Percentiles rank a stretch among this genome's conserved stretches.
These are phyloP conservation scores for Cherax quadricarinatus DNA, from an alignment of 1,140 invertebrate genomes.

Conservation along the genomic window DNA sequence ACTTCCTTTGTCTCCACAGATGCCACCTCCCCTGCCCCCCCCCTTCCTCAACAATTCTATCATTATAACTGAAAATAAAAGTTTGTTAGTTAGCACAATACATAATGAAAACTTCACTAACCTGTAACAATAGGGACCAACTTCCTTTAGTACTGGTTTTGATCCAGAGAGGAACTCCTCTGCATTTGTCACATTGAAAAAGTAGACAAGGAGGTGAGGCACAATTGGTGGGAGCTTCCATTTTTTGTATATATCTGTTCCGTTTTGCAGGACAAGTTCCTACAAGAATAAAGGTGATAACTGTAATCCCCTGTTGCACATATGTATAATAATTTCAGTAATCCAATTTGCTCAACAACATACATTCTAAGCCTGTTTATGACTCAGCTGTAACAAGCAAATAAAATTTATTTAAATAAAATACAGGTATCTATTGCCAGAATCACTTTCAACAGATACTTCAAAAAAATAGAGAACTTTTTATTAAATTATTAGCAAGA, in stretches of 20 bases:
- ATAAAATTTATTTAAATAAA: neutral
- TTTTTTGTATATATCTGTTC: conserved; percentile 88
- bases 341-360: no score
- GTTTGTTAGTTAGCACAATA: no score
- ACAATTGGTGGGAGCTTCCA: conserved; percentile 91
- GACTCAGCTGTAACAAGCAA: neutral
- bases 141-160: conserved; percentile 77
- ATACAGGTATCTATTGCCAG: neutral
- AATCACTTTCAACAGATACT: no score
- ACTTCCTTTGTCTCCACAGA: no score
- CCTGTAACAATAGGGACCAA: conserved; percentile 79
- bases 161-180: conserved; percentile 76
- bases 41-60: no score
- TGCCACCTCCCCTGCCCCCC: no score
- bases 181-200: conserved; percentile 79
- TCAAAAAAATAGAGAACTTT: no score
- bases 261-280: conserved; percentile 85
- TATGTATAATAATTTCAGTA: neutral
- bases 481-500: no score
- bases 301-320: neutral
- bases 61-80: no score
- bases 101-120: neutral
- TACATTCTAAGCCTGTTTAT: neutral
- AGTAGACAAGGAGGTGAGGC: conserved; percentile 78
- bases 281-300: conserved; percentile 77